These are phyloP conservation scores for Amphiura filiformis DNA, from an alignment of 35 echinoderm and acorn worm species.

Conservation along the genomic window DNA sequence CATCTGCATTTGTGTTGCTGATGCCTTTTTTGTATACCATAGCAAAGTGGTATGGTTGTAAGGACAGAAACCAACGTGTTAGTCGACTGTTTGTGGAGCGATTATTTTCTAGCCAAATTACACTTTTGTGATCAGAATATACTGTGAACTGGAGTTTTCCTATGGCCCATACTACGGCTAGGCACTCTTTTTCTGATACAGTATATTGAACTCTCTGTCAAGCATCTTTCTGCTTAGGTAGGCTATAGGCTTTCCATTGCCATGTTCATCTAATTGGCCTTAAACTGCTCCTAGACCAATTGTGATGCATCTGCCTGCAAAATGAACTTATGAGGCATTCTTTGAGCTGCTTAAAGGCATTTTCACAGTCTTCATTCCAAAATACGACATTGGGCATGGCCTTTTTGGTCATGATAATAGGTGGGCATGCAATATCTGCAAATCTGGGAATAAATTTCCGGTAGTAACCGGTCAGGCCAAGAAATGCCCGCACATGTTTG, in stretches of 20 bases:
- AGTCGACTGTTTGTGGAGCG: not conserved
- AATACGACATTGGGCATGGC: not conserved
- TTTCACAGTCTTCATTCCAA: not conserved
- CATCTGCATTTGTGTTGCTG: not conserved
- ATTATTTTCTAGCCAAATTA: not conserved
- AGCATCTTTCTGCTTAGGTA: not conserved
- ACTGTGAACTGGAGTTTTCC: not conserved
- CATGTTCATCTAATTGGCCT: not conserved
- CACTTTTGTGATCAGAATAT: not conserved
- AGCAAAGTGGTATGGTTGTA: not conserved
- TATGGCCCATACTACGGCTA: not conserved
- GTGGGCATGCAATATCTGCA: not conserved
- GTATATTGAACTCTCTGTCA: not conserved
- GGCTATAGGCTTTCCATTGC: not conserved
- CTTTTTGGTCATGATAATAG: not conserved
- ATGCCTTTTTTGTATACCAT: not conserved
- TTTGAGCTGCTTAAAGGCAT: constrained; percentile 16
- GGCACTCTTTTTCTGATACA: not conserved
- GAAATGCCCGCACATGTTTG: not conserved
- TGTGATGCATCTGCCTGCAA: constrained; percentile 27
- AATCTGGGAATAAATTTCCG: not conserved
- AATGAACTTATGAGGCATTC: constrained; percentile 14
- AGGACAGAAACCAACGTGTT: not conserved
- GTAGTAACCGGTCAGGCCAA: not conserved
- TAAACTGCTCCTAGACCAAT: constrained; percentile 35